Percentiles rank a stretch among this genome's conserved stretches.
Conservation (phyloP, 2,113 vertebrate species). For the Morphnarchus princeps region DNA sequence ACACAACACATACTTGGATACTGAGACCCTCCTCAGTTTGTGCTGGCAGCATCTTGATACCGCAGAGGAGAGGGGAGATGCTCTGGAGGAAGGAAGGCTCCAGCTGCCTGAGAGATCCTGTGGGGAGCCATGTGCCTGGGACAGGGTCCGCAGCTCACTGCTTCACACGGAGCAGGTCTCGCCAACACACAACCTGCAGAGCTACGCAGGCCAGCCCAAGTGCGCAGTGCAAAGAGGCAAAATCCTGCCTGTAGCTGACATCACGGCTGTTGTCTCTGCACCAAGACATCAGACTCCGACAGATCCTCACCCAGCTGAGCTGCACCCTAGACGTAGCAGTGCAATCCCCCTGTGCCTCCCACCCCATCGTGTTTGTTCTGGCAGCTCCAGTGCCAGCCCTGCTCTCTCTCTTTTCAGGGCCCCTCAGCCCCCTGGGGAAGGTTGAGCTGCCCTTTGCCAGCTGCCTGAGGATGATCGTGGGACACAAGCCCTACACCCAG, state of each 20-base stretch:
- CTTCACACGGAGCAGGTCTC: neutral
- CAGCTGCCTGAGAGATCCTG: neutral
- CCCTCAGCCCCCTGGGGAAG: conserved; percentile 10
- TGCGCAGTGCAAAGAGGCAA: accelerated
- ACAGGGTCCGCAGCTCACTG: neutral
- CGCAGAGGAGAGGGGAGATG: neutral
- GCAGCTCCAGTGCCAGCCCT: neutral
- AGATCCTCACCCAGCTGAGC: neutral
- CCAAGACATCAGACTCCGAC: accelerated
- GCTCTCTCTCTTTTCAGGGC: conserved; percentile 12
- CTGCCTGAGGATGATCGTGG: conserved; percentile 34
- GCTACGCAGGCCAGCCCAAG: neutral
- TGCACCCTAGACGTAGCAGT: accelerated
- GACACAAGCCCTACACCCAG: conserved; percentile 52
- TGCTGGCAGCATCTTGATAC: neutral
- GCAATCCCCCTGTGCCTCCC: neutral
- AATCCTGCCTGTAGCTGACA: neutral
- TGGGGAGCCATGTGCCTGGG: neutral
- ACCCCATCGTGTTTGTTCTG: accelerated
- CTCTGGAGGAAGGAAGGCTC: neutral
- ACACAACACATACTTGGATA: neutral
- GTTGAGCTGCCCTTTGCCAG: conserved; percentile 29
- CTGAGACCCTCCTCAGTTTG: neutral
- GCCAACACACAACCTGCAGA: neutral
- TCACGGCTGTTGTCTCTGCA: neutral